These are phyloP conservation scores for Candoia aspera DNA, from an alignment of 2,113 vertebrate species.

Conservation along the genomic window DNA sequence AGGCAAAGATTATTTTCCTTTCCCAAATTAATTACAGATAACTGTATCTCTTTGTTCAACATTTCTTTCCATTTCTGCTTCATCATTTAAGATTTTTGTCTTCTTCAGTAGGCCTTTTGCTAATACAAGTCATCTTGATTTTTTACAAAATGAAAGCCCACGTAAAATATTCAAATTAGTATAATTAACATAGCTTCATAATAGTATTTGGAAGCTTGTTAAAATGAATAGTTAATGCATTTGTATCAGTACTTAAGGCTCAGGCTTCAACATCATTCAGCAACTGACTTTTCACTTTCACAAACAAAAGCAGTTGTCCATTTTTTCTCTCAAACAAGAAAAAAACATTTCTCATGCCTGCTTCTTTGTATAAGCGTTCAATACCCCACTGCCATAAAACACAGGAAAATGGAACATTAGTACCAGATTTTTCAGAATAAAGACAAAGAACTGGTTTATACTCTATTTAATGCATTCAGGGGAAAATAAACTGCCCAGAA, in stretches of 20 bases:
- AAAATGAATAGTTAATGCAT: slow-evolving; percentile 33
- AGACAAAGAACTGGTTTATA: slow-evolving; percentile 55
- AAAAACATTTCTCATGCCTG: slow-evolving; percentile 38
- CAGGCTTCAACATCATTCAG: slow-evolving; percentile 40
- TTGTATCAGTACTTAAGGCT: slow-evolving; percentile 33
- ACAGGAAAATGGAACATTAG: slow-evolving; percentile 45
- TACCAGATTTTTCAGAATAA: slow-evolving; percentile 39
- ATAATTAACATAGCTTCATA: slow-evolving; percentile 9
- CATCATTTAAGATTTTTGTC: not conserved
- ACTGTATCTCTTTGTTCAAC: not conserved
- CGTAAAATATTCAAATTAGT: not conserved
- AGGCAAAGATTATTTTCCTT: not conserved
- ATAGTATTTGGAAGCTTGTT: slow-evolving; percentile 1
- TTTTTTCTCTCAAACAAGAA: slow-evolving; percentile 52
- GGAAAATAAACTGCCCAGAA: slow-evolving; percentile 3
- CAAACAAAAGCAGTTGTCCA: slow-evolving; percentile 30
- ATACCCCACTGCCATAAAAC: slow-evolving; percentile 50
- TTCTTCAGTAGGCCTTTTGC: not conserved
- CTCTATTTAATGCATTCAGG: slow-evolving; percentile 45
- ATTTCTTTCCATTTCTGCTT: not conserved
- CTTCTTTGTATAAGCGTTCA: slow-evolving; percentile 50
- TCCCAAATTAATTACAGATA: not conserved
- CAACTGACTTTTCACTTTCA: slow-evolving; percentile 42
- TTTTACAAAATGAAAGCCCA: not conserved
- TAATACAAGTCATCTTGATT: not conserved